Percentiles rank a stretch among this genome's conserved stretches.
Conservation (phyloP, 2,888 invertebrate genomes). For the Xylota sylvarum region DNA sequence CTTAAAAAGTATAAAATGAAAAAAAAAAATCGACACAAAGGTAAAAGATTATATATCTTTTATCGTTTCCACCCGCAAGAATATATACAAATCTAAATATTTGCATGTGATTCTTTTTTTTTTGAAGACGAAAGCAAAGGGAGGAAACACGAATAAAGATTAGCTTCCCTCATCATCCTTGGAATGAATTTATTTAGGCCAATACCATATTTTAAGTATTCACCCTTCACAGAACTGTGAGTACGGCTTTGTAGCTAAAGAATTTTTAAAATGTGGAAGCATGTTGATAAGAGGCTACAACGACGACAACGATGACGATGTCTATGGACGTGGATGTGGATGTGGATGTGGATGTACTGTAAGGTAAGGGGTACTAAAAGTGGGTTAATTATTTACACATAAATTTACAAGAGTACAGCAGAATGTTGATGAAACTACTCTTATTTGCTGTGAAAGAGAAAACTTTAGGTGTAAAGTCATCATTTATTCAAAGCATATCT, state of each 20-base stretch:
- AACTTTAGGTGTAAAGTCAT: conserved; percentile 54
- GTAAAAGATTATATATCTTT: conserved; percentile 48
- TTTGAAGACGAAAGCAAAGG: background rate
- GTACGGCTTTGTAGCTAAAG: conserved; percentile 36
- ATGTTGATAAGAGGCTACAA: conserved; percentile 51
- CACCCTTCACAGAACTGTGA: conserved; percentile 37
- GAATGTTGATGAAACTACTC: conserved; percentile 57
- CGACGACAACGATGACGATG: background rate
- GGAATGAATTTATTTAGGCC: conserved; percentile 62
- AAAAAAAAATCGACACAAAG: conserved; percentile 29
- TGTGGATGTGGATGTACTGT: background rate
- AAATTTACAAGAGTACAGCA: conserved; percentile 45
- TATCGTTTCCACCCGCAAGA: conserved; percentile 39
- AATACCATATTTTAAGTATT: conserved; percentile 64
- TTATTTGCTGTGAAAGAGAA: conserved; percentile 41
- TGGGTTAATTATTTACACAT: conserved; percentile 75
- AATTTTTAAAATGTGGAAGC: conserved; percentile 48
- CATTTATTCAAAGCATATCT: conserved; percentile 57
- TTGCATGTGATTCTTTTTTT: conserved; percentile 28
- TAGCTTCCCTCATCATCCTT: conserved; percentile 61
- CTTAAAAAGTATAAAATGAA: too few species aligned
- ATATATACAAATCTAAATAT: conserved; percentile 51
- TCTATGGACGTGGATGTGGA: background rate
- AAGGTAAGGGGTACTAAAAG: conserved; percentile 31
- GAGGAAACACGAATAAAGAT: conserved; percentile 67